Evolutionary conservation across 2,797 vertebrate genomes (phyloP).

Genomic region (Falco biarmicus): DNA sequence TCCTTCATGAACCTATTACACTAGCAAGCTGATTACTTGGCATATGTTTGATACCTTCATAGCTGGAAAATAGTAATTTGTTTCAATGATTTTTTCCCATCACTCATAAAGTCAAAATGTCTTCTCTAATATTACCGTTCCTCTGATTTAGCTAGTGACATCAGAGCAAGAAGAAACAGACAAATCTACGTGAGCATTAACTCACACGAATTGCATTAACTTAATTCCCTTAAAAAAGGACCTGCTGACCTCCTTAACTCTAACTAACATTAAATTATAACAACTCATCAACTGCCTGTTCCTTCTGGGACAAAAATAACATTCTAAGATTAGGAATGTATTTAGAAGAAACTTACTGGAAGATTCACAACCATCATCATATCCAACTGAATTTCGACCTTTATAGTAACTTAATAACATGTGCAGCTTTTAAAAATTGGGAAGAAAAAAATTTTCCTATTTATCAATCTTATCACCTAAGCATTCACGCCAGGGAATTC

Average conservation of each 20-base stretch:
- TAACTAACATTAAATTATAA: not conserved
- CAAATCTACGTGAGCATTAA: not conserved
- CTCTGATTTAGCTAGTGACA: conserved; percentile 32
- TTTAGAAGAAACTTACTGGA: not conserved
- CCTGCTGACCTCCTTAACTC: not conserved
- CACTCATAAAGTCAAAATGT: conserved; percentile 67
- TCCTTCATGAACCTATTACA: conserved; percentile 77
- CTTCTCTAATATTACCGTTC: conserved; percentile 29
- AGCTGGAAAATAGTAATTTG: conserved; percentile 76
- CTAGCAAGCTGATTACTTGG: conserved; percentile 72
- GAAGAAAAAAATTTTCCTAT: not conserved
- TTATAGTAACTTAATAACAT: not conserved
- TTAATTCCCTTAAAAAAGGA: not conserved
- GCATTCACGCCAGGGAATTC: not conserved
- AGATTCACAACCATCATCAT: not conserved
- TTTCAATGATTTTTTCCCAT: conserved; percentile 73
- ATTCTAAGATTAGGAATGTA: not conserved
- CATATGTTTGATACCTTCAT: conserved; percentile 77
- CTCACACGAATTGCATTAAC: not conserved
- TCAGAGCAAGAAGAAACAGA: not conserved
- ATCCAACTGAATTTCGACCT: not conserved
- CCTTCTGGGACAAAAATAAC: not conserved
- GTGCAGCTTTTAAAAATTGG: not conserved
- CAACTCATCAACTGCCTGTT: not conserved
- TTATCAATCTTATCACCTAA: not conserved